Percentiles rank a stretch among this genome's conserved stretches.
Evolutionary conservation across 2,797 vertebrate genomes (phyloP).

Genomic region (Syngnathus acus): DNA sequence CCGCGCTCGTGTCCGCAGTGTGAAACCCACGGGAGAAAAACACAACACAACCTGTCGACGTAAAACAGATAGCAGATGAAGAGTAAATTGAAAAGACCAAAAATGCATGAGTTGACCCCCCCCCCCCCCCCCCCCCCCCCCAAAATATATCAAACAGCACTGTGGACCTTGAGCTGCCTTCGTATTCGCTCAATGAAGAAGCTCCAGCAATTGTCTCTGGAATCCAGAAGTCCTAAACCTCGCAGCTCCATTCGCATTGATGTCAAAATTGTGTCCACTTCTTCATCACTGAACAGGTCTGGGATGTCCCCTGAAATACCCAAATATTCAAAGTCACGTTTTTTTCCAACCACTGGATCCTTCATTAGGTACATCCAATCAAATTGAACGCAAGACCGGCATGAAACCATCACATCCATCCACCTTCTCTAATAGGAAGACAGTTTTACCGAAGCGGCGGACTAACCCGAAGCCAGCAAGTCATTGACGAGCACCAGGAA

Average conservation of each 20-base stretch:
- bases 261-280: conserved; percentile 66
- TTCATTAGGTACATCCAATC: background rate
- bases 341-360: background rate
- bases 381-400: background rate
- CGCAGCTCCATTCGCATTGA: conserved; percentile 71
- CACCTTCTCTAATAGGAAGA: background rate
- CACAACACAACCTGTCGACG: conserved; percentile 67
- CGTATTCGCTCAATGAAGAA: conserved; percentile 74
- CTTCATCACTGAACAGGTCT: conserved; percentile 71
- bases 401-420: background rate
- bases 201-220: conserved; percentile 71
- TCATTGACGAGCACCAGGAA: conserved; percentile 75
- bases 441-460: background rate
- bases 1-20: conserved; percentile 59
- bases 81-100: no score
- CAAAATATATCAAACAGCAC: background rate
- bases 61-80: background rate
- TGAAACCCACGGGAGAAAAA: conserved; percentile 74
- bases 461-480: conserved; percentile 70
- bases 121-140: no score
- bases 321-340: background rate
- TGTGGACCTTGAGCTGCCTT: conserved; percentile 60
- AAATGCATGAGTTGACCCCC: no score
- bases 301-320: conserved; percentile 63
- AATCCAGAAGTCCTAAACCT: conserved; percentile 63